phyloP scores from a whole-genome alignment of 2,797 vertebrate species.

The Orestias chungarensis region DNA sequence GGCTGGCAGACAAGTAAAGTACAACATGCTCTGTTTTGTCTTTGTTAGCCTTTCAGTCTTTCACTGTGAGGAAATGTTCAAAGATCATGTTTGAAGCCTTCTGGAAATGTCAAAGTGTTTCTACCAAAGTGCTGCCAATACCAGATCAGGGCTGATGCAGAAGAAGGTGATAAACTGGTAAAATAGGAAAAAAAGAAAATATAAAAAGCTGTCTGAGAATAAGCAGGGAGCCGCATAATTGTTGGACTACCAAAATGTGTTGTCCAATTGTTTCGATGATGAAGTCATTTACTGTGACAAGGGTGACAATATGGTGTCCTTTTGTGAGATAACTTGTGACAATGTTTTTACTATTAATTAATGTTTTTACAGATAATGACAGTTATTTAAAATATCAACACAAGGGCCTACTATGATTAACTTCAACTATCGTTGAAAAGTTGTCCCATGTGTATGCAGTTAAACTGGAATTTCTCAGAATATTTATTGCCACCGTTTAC shows the following conservation, averaged over 20 bases:
- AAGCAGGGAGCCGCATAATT: background rate
- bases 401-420: background rate
- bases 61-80: background rate
- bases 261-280: background rate
- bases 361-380: too few relatives aligned
- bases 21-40: background rate
- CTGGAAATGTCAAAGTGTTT: background rate
- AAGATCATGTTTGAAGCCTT: background rate
- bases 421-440: too few relatives aligned
- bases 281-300: background rate
- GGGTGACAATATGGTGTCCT: background rate
- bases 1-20: background rate
- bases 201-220: background rate
- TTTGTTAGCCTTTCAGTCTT: background rate
- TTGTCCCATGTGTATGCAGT: background rate
- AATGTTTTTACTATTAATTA: too few relatives aligned
- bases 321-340: background rate
- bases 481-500: too few relatives aligned
- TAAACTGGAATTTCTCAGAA: too few relatives aligned
- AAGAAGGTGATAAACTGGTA: background rate
- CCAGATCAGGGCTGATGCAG: background rate
- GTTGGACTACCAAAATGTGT: background rate
- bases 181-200: background rate
- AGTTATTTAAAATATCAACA: background rate
- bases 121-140: background rate